phyloP scores from a whole-genome alignment of 2,888 invertebrate species.

The Xanthorhoe designata region DNA sequence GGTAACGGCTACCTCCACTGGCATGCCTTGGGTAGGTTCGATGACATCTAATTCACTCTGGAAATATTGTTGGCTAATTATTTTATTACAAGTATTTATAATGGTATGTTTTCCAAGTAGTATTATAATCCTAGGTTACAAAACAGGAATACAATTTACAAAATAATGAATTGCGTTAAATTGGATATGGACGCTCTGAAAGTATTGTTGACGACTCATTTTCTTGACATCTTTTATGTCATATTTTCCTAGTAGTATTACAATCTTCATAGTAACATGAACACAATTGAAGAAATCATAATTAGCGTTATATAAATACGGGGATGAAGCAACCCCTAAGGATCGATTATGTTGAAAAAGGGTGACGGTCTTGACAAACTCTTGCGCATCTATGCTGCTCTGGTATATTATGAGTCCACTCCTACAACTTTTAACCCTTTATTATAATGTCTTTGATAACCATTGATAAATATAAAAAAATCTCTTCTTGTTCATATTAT shows the following conservation, averaged over 20 bases:
- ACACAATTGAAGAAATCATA: too few relatives aligned
- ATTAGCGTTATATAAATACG: neutral
- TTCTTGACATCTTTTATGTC: too few relatives aligned
- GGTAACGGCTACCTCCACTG: slow-evolving; percentile 98
- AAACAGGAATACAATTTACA: too few relatives aligned
- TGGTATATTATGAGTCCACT: slow-evolving; percentile 9
- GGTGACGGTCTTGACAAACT: neutral
- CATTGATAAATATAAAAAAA: neutral
- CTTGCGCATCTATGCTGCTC: slow-evolving; percentile 11
- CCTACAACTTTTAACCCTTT: slow-evolving; percentile 8
- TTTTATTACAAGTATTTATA: neutral
- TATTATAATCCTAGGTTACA: neutral
- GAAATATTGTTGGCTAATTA: slow-evolving; percentile 1
- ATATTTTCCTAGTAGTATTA: too few relatives aligned
- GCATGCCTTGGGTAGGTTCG: slow-evolving; percentile 99
- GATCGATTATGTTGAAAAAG: neutral
- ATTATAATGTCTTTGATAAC: neutral
- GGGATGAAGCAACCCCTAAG: neutral
- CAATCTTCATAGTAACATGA: too few relatives aligned
- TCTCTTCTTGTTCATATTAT: slow-evolving; percentile 4
- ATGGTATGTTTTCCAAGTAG: neutral
- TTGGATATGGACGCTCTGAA: too few relatives aligned
- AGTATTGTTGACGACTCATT: too few relatives aligned
- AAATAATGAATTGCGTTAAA: too few relatives aligned
- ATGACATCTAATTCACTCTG: slow-evolving; percentile 99